Percentiles rank a stretch among this genome's conserved stretches.
These are phyloP conservation scores for Habropoda laboriosa DNA, from an alignment of 1,140 invertebrate genomes.

Conservation along the genomic window DNA sequence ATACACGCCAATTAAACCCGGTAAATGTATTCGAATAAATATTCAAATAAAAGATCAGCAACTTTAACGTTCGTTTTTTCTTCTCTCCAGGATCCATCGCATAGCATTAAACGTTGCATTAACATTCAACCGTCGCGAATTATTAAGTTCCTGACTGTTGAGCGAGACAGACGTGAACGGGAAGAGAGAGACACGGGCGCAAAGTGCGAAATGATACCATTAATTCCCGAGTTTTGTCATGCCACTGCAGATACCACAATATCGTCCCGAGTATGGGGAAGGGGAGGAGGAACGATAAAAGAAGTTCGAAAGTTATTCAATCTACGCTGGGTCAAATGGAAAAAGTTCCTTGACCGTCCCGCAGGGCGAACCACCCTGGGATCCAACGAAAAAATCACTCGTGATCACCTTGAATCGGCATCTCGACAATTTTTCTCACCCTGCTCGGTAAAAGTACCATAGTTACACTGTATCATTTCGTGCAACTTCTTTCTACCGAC, in stretches of 20 bases:
- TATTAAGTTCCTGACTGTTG: neutral
- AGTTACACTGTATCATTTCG: too few relatives aligned
- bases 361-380: conserved; percentile 23
- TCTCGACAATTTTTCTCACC: neutral
- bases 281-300: conserved; percentile 20
- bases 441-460: too few relatives aligned
- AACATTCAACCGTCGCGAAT: neutral
- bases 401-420: conserved; percentile 6
- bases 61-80: rapidly evolving
- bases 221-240: conserved; percentile 48
- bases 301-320: conserved; percentile 53
- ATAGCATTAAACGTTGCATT: neutral
- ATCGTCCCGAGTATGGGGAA: conserved; percentile 19
- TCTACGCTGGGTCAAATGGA: conserved; percentile 42
- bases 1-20: too few relatives aligned
- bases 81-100: neutral
- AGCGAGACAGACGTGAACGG: neutral
- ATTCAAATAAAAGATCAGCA: neutral
- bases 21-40: too few relatives aligned
- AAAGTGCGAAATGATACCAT: conserved; percentile 41
- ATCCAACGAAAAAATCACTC: conserved; percentile 35
- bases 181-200: neutral
- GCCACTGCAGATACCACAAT: conserved; percentile 28
- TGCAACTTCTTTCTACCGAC: too few relatives aligned
- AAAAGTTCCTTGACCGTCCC: conserved; percentile 38